These are phyloP conservation scores for Phrynocephalus versicolor DNA, from an alignment of 2,113 vertebrate genomes.

Conservation along the genomic window DNA sequence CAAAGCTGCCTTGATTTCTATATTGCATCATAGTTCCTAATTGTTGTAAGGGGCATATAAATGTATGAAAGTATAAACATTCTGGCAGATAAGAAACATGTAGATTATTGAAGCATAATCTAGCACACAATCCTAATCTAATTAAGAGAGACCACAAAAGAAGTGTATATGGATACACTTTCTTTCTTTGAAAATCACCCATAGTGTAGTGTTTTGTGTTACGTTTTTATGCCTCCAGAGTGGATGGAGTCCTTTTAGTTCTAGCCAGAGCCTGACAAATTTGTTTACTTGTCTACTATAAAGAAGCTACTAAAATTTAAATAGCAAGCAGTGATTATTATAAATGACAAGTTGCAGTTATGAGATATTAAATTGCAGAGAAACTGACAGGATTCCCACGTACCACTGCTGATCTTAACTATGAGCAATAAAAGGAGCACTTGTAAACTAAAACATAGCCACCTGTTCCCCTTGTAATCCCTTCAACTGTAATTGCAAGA, in stretches of 20 bases:
- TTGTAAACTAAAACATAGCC: neutral
- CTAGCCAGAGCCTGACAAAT: neutral
- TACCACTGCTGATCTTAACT: neutral
- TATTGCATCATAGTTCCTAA: neutral
- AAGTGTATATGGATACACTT: neutral
- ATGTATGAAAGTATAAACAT: neutral
- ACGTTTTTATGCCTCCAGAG: neutral
- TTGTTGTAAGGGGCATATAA: neutral
- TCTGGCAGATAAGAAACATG: neutral
- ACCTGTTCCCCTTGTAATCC: neutral
- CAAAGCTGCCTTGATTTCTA: neutral
- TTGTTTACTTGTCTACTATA: neutral
- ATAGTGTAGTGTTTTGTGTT: neutral
- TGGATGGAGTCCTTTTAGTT: neutral
- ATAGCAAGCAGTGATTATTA: constrained; percentile 3
- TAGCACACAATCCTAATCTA: neutral
- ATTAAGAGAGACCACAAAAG: neutral
- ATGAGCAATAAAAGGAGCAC: neutral
- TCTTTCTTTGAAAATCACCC: neutral
- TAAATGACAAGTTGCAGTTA: neutral
- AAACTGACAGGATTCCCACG: neutral
- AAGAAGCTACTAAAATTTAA: constrained; percentile 6
- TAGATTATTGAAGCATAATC: neutral
- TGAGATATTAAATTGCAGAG: constrained; percentile 4
- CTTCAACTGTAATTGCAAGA: neutral